These are phyloP conservation scores for Pterois miles DNA, from an alignment of 2,797 vertebrate species.

Conservation along the genomic window DNA sequence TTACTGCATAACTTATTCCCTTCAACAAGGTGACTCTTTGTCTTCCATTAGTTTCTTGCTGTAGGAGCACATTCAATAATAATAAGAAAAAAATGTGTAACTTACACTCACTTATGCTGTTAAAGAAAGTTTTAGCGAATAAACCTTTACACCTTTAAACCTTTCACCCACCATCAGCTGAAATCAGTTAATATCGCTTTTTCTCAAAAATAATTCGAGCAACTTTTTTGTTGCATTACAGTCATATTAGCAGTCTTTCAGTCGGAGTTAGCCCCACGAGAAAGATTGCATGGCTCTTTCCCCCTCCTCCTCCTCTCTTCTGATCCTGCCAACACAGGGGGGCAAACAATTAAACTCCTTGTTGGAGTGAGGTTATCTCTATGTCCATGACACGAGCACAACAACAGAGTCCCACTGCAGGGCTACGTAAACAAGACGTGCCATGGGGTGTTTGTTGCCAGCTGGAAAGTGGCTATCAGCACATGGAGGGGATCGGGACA, in stretches of 20 bases:
- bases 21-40: constrained; percentile 1
- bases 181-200: background rate
- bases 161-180: background rate
- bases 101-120: background rate
- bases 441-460: constrained; percentile 43
- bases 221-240: constrained; percentile 16
- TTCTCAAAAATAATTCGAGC: background rate
- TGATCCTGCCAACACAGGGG: constrained; percentile 50
- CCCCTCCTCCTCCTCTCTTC: constrained; percentile 30
- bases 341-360: constrained; percentile 75
- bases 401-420: constrained; percentile 48
- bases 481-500: constrained; percentile 23
- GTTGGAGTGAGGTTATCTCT: constrained; percentile 72
- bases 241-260: constrained; percentile 24
- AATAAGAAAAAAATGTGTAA: background rate
- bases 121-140: background rate
- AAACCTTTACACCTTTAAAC: too few species aligned
- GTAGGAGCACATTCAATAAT: background rate
- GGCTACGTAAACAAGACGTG: constrained; percentile 58
- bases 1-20: constrained; percentile 10
- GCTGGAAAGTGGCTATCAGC: constrained; percentile 62
- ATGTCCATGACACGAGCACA: constrained; percentile 55
- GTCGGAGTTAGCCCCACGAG: constrained; percentile 17
- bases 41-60: background rate
- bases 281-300: constrained; percentile 13